Evolutionary conservation across 2,888 invertebrate genomes (phyloP).

Genomic region (Mesorhabditis belari): DNA sequence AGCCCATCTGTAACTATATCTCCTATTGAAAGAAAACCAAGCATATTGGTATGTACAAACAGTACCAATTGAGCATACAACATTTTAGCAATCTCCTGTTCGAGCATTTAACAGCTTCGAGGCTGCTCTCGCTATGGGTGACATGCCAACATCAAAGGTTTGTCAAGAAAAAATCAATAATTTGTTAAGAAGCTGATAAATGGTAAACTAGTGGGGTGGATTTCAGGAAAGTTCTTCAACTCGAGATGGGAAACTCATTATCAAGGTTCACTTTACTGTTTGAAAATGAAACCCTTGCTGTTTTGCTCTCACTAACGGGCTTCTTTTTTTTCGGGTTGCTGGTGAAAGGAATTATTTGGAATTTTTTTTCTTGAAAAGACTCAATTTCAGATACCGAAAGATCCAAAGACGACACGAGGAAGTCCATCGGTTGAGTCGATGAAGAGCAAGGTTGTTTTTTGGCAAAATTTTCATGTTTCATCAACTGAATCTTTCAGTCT

Average conservation of each 20-base stretch:
- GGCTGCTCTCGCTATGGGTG: background rate
- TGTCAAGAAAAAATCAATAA: background rate
- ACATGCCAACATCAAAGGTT: background rate
- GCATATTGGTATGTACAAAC: no score
- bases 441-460: background rate
- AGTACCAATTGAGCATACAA: no score
- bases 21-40: background rate
- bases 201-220: background rate
- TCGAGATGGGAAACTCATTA: background rate
- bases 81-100: background rate
- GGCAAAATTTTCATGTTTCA: background rate
- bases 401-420: background rate
- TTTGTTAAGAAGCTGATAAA: background rate
- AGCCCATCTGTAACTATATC: no score
- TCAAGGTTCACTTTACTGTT: background rate
- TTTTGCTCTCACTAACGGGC: background rate
- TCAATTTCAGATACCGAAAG: background rate
- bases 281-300: no score
- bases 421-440: background rate
- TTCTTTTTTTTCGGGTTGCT: background rate
- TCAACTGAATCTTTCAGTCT: background rate
- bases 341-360: background rate
- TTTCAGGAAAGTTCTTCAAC: background rate
- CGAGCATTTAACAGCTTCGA: background rate
- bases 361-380: background rate